A percentile compares a stretch with the other conserved stretches of the same genome.
phyloP scores from a whole-genome alignment of 2,888 invertebrate species.

The Habrosyne pyritoides region DNA sequence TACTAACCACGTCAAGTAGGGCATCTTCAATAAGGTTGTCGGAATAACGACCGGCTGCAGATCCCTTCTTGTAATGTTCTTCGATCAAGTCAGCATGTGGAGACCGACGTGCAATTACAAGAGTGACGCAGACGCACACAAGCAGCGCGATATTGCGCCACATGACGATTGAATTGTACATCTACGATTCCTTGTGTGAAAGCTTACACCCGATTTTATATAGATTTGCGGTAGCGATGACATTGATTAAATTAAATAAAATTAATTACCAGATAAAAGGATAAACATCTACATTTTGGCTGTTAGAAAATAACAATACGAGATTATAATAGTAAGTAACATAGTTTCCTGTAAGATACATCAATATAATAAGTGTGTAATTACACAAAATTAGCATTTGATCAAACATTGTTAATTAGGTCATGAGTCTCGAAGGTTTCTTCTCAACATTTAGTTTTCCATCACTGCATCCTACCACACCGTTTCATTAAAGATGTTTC shows the following conservation, averaged over 20 bases:
- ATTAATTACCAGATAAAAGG: conserved; percentile 6
- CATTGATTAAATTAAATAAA: conserved; percentile 7
- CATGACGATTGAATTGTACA: conserved; percentile 15
- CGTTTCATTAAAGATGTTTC: no score
- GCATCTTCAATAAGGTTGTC: conserved; percentile 51
- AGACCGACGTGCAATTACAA: conserved; percentile 27
- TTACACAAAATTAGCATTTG: neutral
- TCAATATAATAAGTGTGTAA: neutral
- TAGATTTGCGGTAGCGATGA: neutral
- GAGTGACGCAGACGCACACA: conserved; percentile 18
- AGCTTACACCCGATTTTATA: conserved; percentile 3
- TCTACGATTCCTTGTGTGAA: conserved; percentile 11
- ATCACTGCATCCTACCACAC: no score
- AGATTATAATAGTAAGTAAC: neutral
- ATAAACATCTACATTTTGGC: neutral
- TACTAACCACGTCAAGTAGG: conserved; percentile 48
- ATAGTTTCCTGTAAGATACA: neutral
- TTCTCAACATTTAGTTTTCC: no score
- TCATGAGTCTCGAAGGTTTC: no score
- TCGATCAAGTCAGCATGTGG: conserved; percentile 43
- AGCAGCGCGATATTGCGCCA: conserved; percentile 21
- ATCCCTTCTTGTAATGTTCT: conserved; percentile 26
- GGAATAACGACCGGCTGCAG: conserved; percentile 35
- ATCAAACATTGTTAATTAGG: no score
- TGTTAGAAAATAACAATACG: neutral